These are phyloP conservation scores for Palythoa grandis DNA, from an alignment of 92 coral and sea anemone species.

Conservation along the genomic window DNA sequence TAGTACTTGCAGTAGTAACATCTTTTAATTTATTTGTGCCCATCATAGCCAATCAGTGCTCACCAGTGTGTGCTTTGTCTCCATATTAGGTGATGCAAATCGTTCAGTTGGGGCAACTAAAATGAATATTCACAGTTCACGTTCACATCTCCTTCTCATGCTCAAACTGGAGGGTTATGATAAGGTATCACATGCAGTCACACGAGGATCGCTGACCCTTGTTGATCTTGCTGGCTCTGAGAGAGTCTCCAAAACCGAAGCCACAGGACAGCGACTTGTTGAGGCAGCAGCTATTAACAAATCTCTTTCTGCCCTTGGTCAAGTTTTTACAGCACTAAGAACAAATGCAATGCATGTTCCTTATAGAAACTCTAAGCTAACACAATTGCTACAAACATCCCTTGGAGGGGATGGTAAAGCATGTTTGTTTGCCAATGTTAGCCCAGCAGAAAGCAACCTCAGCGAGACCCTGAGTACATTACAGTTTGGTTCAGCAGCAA, in stretches of 20 bases:
- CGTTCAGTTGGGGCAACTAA: constrained; percentile 91
- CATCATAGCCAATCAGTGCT: no score
- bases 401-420: constrained; percentile 95
- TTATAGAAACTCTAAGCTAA: constrained; percentile 87
- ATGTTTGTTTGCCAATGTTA: constrained; percentile 85
- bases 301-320: constrained; percentile 89
- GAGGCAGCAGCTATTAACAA: constrained; percentile 95
- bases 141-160: constrained; percentile 83
- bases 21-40: no score
- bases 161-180: constrained; percentile 74
- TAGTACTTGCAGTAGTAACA: no score
- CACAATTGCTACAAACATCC: constrained; percentile 83
- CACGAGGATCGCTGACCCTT: constrained; percentile 84
- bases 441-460: constrained; percentile 78
- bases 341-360: constrained; percentile 93
- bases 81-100: constrained; percentile 70
- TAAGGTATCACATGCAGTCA: constrained; percentile 75
- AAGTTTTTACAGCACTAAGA: constrained; percentile 80
- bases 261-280: constrained; percentile 89
- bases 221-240: constrained; percentile 94
- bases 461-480: constrained; percentile 83
- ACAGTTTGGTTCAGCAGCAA: constrained; percentile 86
- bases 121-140: constrained; percentile 92
- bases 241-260: constrained; percentile 88
- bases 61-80: not conserved